Percentiles rank a stretch among this genome's conserved stretches.
phyloP scores from a whole-genome alignment of 23 tunicate species.

The Aplidium turbinatum region DNA sequence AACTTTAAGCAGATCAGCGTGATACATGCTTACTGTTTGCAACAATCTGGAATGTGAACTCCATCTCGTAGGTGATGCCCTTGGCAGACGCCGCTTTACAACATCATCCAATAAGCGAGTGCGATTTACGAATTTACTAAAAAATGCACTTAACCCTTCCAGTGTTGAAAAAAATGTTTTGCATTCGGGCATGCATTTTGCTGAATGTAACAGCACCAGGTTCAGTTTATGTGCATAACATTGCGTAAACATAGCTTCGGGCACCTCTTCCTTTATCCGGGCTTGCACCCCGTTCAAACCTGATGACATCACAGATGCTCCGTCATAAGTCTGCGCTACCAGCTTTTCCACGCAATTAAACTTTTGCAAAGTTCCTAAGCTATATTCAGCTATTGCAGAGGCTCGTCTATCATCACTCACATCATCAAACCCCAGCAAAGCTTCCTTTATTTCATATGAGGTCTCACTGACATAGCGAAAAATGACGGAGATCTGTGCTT shows the following conservation, averaged over 20 bases:
- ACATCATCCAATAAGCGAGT: slow-evolving; percentile 13
- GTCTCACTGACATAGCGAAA: slow-evolving; percentile 16
- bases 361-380: background rate
- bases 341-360: slow-evolving; percentile 15
- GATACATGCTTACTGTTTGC: slow-evolving; percentile 24
- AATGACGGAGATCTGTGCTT: slow-evolving; percentile 16
- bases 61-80: slow-evolving; percentile 27
- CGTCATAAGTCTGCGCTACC: slow-evolving; percentile 27
- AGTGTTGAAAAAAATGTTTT: slow-evolving; percentile 2
- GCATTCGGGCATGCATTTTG: slow-evolving; percentile 21
- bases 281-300: slow-evolving; percentile 10
- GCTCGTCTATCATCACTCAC: slow-evolving; percentile 1
- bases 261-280: background rate
- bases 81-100: slow-evolving; percentile 19
- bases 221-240: slow-evolving; percentile 19
- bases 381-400: slow-evolving; percentile 9
- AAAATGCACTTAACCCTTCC: slow-evolving; percentile 1
- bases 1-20: slow-evolving; percentile 11
- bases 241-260: slow-evolving; percentile 1
- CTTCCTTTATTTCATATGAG: slow-evolving; percentile 19
- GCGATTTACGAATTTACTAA: slow-evolving; percentile 3
- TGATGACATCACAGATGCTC: slow-evolving; percentile 25
- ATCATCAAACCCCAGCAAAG: slow-evolving; percentile 12
- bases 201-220: slow-evolving; percentile 14
- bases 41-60: slow-evolving; percentile 1